Conservation (phyloP, 2,113 vertebrate genomes). For the Sprattus sprattus region DNA sequence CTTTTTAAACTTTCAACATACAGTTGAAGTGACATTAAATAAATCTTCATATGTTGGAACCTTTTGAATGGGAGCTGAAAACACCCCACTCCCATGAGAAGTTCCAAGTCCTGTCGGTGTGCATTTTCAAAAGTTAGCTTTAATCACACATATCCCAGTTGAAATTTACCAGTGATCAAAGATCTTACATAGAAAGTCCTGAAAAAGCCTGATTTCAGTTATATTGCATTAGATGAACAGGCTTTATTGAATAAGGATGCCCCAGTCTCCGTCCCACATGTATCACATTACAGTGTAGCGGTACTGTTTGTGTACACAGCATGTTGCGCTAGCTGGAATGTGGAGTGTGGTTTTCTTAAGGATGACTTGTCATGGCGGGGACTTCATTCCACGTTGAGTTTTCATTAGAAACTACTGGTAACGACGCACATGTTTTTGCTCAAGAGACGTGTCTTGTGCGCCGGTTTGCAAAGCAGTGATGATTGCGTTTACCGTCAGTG, state of each 20-base stretch:
- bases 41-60: background rate
- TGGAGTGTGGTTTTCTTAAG: constrained; percentile 41
- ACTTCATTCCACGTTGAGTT: constrained; percentile 32
- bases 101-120: background rate
- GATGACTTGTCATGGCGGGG: constrained; percentile 38
- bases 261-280: constrained; percentile 39
- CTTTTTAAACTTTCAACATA: background rate
- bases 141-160: constrained; percentile 56
- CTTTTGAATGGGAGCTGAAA: background rate
- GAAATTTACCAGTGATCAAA: constrained; percentile 55
- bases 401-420: constrained; percentile 30
- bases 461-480: background rate
- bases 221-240: constrained; percentile 33
- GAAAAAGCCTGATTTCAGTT: constrained; percentile 28
- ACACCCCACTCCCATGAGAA: background rate
- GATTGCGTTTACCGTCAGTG: background rate
- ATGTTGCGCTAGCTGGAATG: constrained; percentile 47
- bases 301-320: constrained; percentile 53
- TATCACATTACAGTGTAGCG: constrained; percentile 49
- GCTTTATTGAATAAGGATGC: constrained; percentile 44
- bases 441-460: background rate
- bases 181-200: constrained; percentile 51
- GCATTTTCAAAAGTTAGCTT: constrained; percentile 34
- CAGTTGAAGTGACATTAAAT: background rate
- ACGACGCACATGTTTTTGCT: background rate